A percentile compares a stretch with the other conserved stretches of the same genome.
Conservation (phyloP, 1,140 invertebrate genomes). For the Matsumurasca onukii region DNA sequence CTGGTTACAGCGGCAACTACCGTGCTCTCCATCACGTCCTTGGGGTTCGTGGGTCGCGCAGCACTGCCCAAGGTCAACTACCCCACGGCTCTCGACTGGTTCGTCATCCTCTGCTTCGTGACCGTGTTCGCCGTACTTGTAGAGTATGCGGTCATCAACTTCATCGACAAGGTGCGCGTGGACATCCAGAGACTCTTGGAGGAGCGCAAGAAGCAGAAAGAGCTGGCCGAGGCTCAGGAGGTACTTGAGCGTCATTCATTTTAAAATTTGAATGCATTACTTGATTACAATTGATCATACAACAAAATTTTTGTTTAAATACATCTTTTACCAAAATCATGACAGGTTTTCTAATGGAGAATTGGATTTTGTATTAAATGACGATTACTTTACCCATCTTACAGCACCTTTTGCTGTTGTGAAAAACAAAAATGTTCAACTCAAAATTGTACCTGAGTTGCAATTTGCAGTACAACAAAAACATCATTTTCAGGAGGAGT, state of each 20-base stretch:
- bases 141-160: constrained; percentile 62
- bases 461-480: background rate
- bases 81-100: constrained; percentile 62
- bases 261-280: no score
- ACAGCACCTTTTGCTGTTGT: no score
- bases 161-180: constrained; percentile 55
- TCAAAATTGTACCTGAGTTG: no score
- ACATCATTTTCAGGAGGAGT: constrained; percentile 22
- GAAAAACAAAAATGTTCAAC: no score
- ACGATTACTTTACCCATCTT: no score
- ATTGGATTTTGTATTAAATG: no score
- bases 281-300: no score
- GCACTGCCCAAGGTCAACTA: constrained; percentile 59
- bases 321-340: no score
- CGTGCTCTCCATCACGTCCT: constrained; percentile 60
- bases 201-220: constrained; percentile 39
- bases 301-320: no score
- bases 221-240: constrained; percentile 15
- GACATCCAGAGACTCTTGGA: constrained; percentile 45
- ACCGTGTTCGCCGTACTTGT: constrained; percentile 62
- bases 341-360: no score
- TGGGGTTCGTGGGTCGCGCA: constrained; percentile 59
- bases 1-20: constrained; percentile 63
- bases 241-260: no score
- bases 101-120: constrained; percentile 59